Percentiles rank a stretch among this genome's conserved stretches.
Conservation (phyloP, 2,113 vertebrate species). For the Puntigrus tetrazona region DNA sequence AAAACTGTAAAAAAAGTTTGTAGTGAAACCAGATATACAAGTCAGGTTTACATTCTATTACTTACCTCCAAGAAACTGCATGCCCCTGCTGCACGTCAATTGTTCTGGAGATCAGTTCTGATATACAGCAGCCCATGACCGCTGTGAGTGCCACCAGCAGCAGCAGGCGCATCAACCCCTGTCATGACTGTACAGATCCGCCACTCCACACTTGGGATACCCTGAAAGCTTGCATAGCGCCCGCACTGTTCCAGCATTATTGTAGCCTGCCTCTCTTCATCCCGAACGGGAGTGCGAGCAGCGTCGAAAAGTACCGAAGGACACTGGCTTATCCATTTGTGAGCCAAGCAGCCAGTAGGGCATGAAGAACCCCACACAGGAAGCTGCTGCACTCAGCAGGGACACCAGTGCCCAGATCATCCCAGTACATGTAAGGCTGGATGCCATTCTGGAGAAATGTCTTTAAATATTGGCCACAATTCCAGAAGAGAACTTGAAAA, state of each 20-base stretch:
- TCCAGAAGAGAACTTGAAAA: constrained; percentile 6
- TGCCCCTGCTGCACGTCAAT: constrained; percentile 94
- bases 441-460: constrained; percentile 78
- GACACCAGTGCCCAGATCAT: constrained; percentile 91
- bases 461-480: neutral
- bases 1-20: neutral
- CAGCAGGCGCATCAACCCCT: constrained; percentile 90
- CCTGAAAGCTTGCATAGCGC: constrained; percentile 92
- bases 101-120: constrained; percentile 94
- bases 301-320: constrained; percentile 94
- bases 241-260: constrained; percentile 98
- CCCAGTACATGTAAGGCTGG: constrained; percentile 89
- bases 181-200: constrained; percentile 93
- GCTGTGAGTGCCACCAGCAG: constrained; percentile 92
- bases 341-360: constrained; percentile 97
- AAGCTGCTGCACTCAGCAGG: constrained; percentile 85
- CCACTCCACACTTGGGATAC: constrained; percentile 93
- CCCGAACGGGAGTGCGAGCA: constrained; percentile 94
- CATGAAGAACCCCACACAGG: constrained; percentile 98
- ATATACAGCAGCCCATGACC: constrained; percentile 96
- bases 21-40: neutral
- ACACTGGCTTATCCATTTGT: constrained; percentile 94
- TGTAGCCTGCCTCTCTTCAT: constrained; percentile 88
- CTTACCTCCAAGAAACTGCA: constrained; percentile 97
- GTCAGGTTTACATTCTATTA: neutral